A percentile compares a stretch with the other conserved stretches of the same genome.
phyloP scores from a whole-genome alignment of 2,113 vertebrate species.

The Microcebus ravelobensis region DNA sequence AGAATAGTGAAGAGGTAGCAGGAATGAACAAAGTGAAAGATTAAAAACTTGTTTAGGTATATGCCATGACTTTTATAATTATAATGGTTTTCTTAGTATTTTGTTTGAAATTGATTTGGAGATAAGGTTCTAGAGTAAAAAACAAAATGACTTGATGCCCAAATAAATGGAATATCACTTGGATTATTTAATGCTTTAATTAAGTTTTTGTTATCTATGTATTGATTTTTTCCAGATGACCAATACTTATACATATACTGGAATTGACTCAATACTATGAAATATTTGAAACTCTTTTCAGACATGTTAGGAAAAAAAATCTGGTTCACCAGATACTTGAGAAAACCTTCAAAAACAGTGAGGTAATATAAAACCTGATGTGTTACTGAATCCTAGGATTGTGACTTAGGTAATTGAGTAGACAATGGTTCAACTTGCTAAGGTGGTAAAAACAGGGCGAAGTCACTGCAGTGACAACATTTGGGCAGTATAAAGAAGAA shows the following conservation, averaged over 20 bases:
- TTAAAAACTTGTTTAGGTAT: neutral
- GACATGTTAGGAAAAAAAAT: neutral
- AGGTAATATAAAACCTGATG: neutral
- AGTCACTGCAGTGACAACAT: neutral
- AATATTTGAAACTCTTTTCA: neutral
- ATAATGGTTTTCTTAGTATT: neutral
- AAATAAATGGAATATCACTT: neutral
- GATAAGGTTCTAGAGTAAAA: neutral
- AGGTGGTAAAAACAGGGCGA: neutral
- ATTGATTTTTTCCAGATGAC: neutral
- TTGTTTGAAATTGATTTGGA: neutral
- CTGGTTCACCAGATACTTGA: neutral
- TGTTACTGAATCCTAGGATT: neutral
- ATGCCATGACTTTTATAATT: neutral
- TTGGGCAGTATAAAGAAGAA: neutral
- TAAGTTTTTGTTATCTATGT: neutral
- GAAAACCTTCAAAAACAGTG: neutral
- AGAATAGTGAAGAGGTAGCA: neutral
- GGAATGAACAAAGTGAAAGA: neutral
- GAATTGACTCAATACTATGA: neutral
- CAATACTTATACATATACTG: neutral
- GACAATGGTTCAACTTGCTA: neutral
- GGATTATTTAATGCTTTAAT: neutral
- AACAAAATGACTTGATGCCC: neutral
- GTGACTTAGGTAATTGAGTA: neutral